Evolutionary conservation across 2,797 vertebrate species (phyloP).

Genomic region (Nothura maculosa): DNA sequence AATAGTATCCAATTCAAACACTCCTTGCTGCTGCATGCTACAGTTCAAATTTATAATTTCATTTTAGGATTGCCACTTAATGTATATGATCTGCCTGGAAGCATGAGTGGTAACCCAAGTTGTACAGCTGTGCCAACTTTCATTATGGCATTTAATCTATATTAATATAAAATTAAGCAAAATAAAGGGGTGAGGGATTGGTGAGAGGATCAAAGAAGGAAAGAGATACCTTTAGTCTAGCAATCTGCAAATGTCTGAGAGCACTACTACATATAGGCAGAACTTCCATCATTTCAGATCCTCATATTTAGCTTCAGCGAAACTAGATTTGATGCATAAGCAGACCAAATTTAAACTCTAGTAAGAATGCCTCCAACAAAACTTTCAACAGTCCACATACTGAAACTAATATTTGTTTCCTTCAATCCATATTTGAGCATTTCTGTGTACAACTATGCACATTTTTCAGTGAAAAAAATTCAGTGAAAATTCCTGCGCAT

Average conservation of each 20-base stretch:
- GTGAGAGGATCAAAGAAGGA: background rate
- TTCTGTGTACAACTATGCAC: background rate
- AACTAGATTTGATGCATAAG: background rate
- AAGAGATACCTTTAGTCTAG: background rate
- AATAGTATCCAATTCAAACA: background rate
- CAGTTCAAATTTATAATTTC: background rate
- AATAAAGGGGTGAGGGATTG: background rate
- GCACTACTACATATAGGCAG: background rate
- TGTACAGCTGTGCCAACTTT: background rate
- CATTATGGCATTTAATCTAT: background rate
- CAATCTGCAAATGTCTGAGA: background rate
- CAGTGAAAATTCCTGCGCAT: background rate
- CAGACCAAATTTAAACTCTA: background rate
- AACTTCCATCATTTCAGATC: background rate
- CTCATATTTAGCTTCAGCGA: background rate
- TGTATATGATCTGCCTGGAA: background rate
- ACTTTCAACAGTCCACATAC: accelerated
- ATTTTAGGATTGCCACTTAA: background rate
- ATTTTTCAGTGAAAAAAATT: background rate
- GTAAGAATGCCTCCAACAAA: background rate
- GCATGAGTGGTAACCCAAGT: background rate
- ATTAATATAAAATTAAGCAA: background rate
- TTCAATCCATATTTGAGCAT: background rate
- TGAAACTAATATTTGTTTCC: background rate
- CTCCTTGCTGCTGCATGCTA: background rate